Base-by-base conservation (phyloP, 2,113 vertebrate genomes). In the Pseudopodoces humilis region DNA sequence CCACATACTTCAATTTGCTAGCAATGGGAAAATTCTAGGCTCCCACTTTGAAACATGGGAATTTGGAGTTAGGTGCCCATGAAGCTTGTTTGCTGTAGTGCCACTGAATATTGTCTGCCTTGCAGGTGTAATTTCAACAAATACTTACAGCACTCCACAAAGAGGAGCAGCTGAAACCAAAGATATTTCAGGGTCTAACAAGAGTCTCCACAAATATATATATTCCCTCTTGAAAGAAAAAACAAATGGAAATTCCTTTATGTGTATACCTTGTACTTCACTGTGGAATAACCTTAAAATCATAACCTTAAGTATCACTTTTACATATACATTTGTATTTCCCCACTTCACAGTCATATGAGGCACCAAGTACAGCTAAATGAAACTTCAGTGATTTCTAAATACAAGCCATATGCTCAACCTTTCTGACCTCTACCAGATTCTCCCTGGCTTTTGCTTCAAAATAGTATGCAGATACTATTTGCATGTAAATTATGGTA, bases 401-500 rank as follows among this genome's bases (percentile, higher is more conserved):
- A 90, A 71, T 41, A 89, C 41, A 27, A 84, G 46, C 41, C 53
- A 44, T 71, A 82, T 68, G 67, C 53, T 92, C 84, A 89, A 16
- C 44, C 70, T 79, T 87, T 87, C 84, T 72, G 86, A 85, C 52
- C 81, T 89, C 78, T 92, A 59, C 37, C 67, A 85, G 74, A 94
- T 87, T 95, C 50, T 89, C 70, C 41, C 44, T 65, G 43, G 6
- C 1, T 89, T 97, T 89, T 95, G n/a, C 63, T 89, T 85, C 78
- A 89, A 85, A 97, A 89, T 46, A 58, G 19, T 58, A 44, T 53
- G 62, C 0, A 0, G 91, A 64, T 58, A 92, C n/a, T 84, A 91
- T 85, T 84, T 91, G 81, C 93, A 91, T 53, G 46, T 62, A 84
- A 94, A 94, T 89, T 72, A 91, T 18, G 20, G 46, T 49, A 69